These are phyloP conservation scores for Brachirus orientalis DNA, from an alignment of 2,113 vertebrate genomes.

Conservation along the genomic window DNA sequence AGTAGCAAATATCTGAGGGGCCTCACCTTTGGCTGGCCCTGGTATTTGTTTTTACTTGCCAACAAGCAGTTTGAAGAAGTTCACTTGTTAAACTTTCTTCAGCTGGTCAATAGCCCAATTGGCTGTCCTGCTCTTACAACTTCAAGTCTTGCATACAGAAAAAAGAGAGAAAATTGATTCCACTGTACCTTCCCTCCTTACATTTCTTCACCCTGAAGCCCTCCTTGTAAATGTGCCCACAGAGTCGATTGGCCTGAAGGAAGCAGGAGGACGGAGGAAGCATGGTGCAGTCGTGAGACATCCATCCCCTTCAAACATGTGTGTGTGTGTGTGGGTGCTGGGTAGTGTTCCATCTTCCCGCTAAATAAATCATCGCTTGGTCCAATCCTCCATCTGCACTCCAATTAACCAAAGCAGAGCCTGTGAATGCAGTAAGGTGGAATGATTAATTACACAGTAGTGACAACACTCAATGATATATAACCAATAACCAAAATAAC, in stretches of 20 bases:
- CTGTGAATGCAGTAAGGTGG: constrained; percentile 65
- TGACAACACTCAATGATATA: constrained; percentile 68
- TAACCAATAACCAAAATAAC: constrained; percentile 26
- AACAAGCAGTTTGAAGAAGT: constrained; percentile 34
- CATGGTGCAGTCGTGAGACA: constrained; percentile 46
- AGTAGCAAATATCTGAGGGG: constrained; percentile 28
- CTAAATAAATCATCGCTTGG: constrained; percentile 75
- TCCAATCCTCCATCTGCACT: constrained; percentile 70
- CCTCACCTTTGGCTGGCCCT: constrained; percentile 39
- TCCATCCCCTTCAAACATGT: constrained; percentile 54
- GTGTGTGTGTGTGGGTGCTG: constrained; percentile 34
- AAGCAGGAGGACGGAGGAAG: constrained; percentile 42
- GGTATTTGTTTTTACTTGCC: constrained; percentile 45
- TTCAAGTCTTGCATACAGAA: constrained; percentile 18
- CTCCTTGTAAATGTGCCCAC: constrained; percentile 47
- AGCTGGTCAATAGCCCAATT: constrained; percentile 41
- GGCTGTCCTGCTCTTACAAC: neutral
- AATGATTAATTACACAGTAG: constrained; percentile 75
- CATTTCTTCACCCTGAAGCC: constrained; percentile 38
- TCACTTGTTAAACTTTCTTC: constrained; percentile 53
- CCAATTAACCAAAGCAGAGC: constrained; percentile 77
- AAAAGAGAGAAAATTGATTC: constrained; percentile 41
- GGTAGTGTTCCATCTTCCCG: constrained; percentile 51
- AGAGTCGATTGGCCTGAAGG: constrained; percentile 59
- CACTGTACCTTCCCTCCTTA: constrained; percentile 40